Evolutionary conservation across 2,113 vertebrate genomes (phyloP).

Genomic region (Oceanites oceanicus): DNA sequence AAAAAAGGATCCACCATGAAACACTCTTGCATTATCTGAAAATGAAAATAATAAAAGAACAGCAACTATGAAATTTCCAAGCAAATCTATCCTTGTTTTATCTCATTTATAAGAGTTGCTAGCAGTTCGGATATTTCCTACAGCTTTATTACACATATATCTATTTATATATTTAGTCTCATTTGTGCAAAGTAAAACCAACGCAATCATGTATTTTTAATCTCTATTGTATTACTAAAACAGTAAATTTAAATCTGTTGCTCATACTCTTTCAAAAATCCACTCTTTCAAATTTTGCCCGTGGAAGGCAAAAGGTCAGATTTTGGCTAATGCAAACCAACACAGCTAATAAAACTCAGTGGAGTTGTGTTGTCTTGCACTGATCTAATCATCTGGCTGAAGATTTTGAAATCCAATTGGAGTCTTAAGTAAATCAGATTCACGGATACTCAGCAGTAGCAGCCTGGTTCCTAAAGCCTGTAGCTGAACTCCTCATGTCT

Average conservation of each 20-base stretch:
- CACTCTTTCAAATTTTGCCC: too few relatives aligned
- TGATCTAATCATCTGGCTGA: not conserved
- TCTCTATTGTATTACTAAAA: not conserved
- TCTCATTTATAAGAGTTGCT: constrained; percentile 22
- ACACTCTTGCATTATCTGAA: not conserved
- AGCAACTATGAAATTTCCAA: not conserved
- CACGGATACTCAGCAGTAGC: not conserved
- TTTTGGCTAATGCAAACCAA: not conserved
- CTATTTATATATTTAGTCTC: constrained; percentile 51
- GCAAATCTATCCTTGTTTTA: not conserved
- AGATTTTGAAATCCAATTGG: not conserved
- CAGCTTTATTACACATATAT: constrained; percentile 22
- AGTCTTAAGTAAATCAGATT: not conserved
- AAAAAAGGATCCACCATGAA: not conserved
- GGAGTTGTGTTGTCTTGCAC: not conserved
- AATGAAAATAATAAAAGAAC: not conserved
- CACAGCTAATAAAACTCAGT: not conserved
- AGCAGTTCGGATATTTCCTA: constrained; percentile 52
- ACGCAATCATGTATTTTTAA: not conserved
- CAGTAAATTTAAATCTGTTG: not conserved
- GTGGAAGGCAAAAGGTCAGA: not conserved
- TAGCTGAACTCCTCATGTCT: not conserved
- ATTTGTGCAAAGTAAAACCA: not conserved
- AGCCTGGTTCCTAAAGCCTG: not conserved
- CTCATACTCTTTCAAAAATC: not conserved